phyloP scores from a whole-genome alignment of 2,888 invertebrate species.

The Molorchus minor region DNA sequence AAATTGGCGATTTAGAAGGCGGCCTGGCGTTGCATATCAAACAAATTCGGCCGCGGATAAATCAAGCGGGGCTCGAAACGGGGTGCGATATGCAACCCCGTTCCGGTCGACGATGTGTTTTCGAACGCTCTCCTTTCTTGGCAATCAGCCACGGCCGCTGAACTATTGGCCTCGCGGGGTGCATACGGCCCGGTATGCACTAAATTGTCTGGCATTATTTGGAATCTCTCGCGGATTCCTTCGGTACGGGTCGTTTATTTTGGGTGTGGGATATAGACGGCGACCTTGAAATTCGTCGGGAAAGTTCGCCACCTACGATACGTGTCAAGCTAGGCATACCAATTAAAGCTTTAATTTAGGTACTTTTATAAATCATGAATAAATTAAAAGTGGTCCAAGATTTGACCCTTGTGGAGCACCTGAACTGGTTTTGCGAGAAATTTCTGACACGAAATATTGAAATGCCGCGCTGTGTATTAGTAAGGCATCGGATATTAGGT shows the following conservation, averaged over 20 bases:
- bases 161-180: conserved; percentile 58
- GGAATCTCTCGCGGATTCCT: conserved; percentile 42
- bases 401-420: no score
- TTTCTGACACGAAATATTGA: no score
- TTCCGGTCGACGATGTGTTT: conserved; percentile 7
- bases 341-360: no score
- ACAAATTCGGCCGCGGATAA: conserved; percentile 13
- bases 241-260: conserved; percentile 5
- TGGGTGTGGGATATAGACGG: no score
- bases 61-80: conserved; percentile 7
- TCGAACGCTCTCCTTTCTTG: conserved; percentile 10
- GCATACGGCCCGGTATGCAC: conserved; percentile 55
- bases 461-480: no score
- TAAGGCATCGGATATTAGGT: neutral
- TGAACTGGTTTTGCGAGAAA: no score
- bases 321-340: no score
- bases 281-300: no score
- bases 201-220: conserved; percentile 60
- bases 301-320: no score
- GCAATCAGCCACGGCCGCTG: conserved; percentile 41
- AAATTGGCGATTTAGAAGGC: conserved; percentile 10
- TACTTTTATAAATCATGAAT: no score
- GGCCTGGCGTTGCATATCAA: conserved; percentile 6
- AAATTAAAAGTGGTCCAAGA: no score
- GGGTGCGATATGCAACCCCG: neutral